Evolutionary conservation across 2,797 vertebrate genomes (phyloP).

Genomic region (Leontocebus nigricollis): DNA sequence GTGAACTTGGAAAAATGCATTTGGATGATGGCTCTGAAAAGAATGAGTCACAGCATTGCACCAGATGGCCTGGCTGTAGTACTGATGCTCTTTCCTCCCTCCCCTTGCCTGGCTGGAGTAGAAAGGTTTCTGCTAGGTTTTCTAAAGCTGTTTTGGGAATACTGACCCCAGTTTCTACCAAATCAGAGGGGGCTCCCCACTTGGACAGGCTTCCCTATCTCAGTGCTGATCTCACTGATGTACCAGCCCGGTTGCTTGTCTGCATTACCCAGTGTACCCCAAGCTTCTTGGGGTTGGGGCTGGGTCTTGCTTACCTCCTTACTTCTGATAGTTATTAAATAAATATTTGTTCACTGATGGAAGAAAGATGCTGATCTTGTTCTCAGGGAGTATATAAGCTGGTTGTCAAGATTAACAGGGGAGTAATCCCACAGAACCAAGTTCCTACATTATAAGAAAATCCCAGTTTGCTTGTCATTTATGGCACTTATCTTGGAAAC

Average conservation of each 20-base stretch:
- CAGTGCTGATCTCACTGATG: neutral
- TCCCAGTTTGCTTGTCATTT: neutral
- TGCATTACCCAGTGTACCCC: neutral
- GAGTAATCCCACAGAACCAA: neutral
- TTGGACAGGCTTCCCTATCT: neutral
- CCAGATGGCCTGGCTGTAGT: constrained; percentile 5
- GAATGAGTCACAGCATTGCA: neutral
- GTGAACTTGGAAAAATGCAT: neutral
- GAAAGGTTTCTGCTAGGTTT: neutral
- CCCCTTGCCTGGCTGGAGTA: neutral
- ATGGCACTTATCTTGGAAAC: neutral
- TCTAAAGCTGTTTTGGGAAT: neutral
- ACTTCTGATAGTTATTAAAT: neutral
- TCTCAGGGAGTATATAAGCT: neutral
- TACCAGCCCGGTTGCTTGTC: neutral
- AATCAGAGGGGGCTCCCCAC: neutral
- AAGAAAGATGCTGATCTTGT: neutral
- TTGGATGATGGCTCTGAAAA: neutral
- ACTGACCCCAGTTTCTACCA: neutral
- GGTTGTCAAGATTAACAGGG: neutral
- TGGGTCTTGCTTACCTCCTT: neutral
- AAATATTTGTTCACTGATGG: neutral
- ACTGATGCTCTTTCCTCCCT: neutral
- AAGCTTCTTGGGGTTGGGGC: neutral
- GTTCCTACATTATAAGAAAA: neutral